Evolutionary conservation across 1,140 invertebrate genomes (phyloP).

Genomic region (Psilanteris sp.): DNA sequence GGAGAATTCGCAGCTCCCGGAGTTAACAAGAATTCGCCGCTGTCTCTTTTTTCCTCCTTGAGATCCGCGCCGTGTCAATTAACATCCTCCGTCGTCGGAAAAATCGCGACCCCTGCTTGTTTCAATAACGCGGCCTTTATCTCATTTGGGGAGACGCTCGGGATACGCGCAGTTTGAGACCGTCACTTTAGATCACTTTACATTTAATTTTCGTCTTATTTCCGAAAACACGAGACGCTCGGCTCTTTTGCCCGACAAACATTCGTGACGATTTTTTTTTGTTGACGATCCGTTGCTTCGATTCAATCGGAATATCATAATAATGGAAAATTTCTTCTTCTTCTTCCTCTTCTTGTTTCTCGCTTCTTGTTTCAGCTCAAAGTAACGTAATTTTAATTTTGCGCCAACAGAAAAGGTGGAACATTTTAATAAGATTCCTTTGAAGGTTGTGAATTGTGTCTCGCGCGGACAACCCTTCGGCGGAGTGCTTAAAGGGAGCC

Average conservation of each 20-base stretch:
- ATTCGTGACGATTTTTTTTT: no score
- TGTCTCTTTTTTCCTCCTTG: slow-evolving; percentile 66
- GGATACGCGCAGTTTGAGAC: slow-evolving; percentile 77
- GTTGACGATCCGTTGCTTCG: no score
- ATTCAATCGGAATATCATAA: no score
- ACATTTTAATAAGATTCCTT: slow-evolving; percentile 64
- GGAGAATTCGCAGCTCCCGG: slow-evolving; percentile 76
- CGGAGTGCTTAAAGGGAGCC: slow-evolving; percentile 71
- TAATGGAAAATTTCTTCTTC: no score
- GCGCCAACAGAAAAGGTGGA: slow-evolving; percentile 47
- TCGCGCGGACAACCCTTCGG: slow-evolving; percentile 70
- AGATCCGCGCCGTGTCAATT: slow-evolving; percentile 78
- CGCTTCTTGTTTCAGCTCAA: no score
- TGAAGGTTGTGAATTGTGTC: slow-evolving; percentile 59
- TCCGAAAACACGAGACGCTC: slow-evolving; percentile 34
- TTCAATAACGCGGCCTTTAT: slow-evolving; percentile 81
- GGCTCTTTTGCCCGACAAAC: no score
- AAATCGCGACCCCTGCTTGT: slow-evolving; percentile 80
- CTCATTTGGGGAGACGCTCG: slow-evolving; percentile 80
- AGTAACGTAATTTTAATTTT: slow-evolving; percentile 49
- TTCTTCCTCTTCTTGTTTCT: no score
- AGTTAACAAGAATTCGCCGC: slow-evolving; percentile 79
- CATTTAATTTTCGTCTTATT: slow-evolving; percentile 73
- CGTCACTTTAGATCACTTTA: slow-evolving; percentile 76
- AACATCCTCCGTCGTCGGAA: slow-evolving; percentile 77